Percentiles rank a stretch among this genome's conserved stretches.
Evolutionary conservation across 2,113 vertebrate genomes (phyloP).

Genomic region (Microtus ochrogaster): DNA sequence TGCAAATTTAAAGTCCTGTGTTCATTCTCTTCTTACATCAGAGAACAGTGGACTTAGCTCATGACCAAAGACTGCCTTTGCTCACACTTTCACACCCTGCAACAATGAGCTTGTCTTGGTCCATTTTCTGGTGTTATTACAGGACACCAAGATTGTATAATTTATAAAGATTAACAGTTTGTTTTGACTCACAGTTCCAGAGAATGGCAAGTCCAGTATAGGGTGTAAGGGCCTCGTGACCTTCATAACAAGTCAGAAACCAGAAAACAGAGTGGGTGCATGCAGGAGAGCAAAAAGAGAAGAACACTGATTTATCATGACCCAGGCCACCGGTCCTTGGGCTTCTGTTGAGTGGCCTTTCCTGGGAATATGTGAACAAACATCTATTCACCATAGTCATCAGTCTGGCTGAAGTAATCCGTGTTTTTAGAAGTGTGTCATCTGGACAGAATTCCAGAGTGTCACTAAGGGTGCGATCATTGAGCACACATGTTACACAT

Average conservation of each 20-base stretch:
- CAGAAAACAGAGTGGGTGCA: not conserved
- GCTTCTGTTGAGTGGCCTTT: not conserved
- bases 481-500: not conserved
- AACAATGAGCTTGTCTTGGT: not conserved
- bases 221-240: not conserved
- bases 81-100: not conserved
- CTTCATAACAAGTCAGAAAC: not conserved
- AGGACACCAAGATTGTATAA: not conserved
- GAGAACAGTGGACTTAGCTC: not conserved
- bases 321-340: not conserved
- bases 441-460: not conserved
- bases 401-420: too few relatives aligned
- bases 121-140: not conserved
- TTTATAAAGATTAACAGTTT: not conserved
- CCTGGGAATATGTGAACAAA: not conserved
- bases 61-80: not conserved
- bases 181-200: not conserved
- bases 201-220: not conserved
- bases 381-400: not conserved
- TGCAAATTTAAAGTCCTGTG: conserved; percentile 46
- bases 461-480: not conserved
- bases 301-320: not conserved
- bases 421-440: not conserved
- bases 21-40: conserved; percentile 57
- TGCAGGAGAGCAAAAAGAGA: not conserved